Percentiles rank a stretch among this genome's conserved stretches.
Conservation (phyloP, 2,113 vertebrate genomes). For the Pristiophorus japonicus region DNA sequence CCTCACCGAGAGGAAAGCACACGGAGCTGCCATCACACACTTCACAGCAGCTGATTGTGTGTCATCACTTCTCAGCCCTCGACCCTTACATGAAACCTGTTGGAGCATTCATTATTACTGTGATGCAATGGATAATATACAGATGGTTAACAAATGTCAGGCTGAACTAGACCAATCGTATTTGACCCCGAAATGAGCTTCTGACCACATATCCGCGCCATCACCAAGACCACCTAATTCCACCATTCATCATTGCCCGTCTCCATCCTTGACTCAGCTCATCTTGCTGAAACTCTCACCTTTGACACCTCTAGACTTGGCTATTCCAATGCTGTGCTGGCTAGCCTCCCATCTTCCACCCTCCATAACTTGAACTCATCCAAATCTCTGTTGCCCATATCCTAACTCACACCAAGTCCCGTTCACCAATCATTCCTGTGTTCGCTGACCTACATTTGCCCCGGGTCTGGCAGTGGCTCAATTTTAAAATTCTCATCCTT, state of each 20-base stretch:
- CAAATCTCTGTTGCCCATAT: too few species aligned
- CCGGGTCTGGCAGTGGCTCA: too few species aligned
- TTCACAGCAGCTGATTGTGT: not conserved
- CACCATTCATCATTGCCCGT: not conserved
- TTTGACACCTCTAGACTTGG: not conserved
- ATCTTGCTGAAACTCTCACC: too few species aligned
- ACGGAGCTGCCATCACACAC: not conserved
- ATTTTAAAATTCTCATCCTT: too few species aligned
- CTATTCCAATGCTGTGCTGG: not conserved
- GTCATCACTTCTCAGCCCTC: not conserved
- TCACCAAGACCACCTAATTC: not conserved
- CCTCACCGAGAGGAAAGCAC: not conserved
- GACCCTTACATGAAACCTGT: not conserved
- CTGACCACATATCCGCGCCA: not conserved
- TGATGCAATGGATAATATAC: not conserved
- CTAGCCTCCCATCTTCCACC: not conserved
- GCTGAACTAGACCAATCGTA: too few species aligned
- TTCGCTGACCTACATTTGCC: too few species aligned
- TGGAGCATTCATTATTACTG: not conserved
- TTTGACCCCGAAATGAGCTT: not conserved
- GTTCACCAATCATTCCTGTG: too few species aligned
- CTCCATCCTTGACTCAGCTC: too few species aligned
- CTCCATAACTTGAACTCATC: too few species aligned
- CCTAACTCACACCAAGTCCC: too few species aligned
- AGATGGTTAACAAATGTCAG: not conserved